Base-by-base conservation (phyloP, 2,113 vertebrate species). In the Rhodinocichla rosea region DNA sequence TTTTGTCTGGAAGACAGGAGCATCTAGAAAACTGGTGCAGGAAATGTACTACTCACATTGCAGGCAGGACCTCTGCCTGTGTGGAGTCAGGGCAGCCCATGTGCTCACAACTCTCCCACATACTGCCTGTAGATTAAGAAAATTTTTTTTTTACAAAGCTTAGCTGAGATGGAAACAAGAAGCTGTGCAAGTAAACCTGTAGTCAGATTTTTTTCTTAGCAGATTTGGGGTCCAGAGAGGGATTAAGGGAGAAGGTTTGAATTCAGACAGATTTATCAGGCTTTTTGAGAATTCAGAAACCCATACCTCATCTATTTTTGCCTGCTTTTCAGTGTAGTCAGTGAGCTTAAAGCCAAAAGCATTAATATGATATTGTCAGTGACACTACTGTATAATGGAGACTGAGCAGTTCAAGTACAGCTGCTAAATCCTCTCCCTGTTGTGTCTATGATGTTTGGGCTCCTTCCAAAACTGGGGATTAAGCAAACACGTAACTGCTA, bases 381-480 rank as follows among this genome's bases (percentile, higher is more conserved):
- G 71, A 78, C 76, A 70, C 71, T 50, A 42, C 76, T 47, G 7
- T 32, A 59, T 81, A 90, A 86, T 49, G 47, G 65, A 85, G 62
- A 70, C 60, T 5, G 60, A 91, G 39, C 33, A 81, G 76, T 60
- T 88, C 53, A 75, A 90, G n/a, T 56, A 18, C n/a, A 78, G 52
- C 64, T 63, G 23, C 44, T 87, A 91, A 95, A 93, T 78, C 52
- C 80, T 44, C 70, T 88, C 49, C 89, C 89, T 47, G 52, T 74
- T 88, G 92, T 92, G 47, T 24, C 10, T 74, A 7, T 83, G 79
- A 52, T 52, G 52, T 81, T 68, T 92, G 92, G 44, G 76, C 47
- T 95, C 35, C 62, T 93, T 95, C 86, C 94, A 95, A 83, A 90
- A 71, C 55, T 32, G 19, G 24, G n/a, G 64, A 97, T 95, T 95